Evolutionary conservation across 2,888 invertebrate species (phyloP), one percentile per base, ranked within the genome.

Genomic region (Drosophila merina): DNA sequence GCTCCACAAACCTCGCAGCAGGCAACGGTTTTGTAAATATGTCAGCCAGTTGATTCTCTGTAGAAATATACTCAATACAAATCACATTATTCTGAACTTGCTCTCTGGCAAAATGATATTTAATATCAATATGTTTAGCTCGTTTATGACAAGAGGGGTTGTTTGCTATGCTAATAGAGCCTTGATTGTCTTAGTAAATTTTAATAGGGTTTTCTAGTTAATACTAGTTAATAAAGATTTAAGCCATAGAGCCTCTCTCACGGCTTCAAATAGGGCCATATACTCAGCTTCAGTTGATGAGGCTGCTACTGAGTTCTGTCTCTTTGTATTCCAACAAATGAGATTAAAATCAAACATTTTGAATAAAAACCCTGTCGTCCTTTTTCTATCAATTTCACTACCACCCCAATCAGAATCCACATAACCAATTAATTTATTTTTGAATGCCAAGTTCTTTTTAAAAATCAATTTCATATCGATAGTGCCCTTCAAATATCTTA

Each of bases 341-440:
- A 74, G n/a, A 64, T 55, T 42, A 1, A 47, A 68, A 20, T 57
- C 63, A 50, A 77, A 75, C 64, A 74, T 69, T 48, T 63, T 71
- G 50, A 70, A 70, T 45, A 67, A 58, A 49, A 54, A 57, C 44
- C 26, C 50, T 30, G n/a, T n/a, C n/a, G n/a, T n/a, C n/a, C n/a
- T n/a, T n/a, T n/a, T n/a, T n/a, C n/a, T n/a, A n/a, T n/a, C n/a
- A n/a, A n/a, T n/a, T n/a, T n/a, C n/a, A n/a, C n/a, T n/a, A n/a
- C n/a, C n/a, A n/a, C n/a, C n/a, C n/a, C n/a, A n/a, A n/a, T n/a
- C n/a, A n/a, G n/a, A n/a, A n/a, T n/a, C n/a, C n/a, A n/a, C n/a
- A n/a, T n/a, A n/a, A n/a, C n/a, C n/a, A n/a, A n/a, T n/a, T n/a
- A n/a, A n/a, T n/a, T n/a, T n/a, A n/a, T n/a, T n/a, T n/a, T n/a